These are phyloP conservation scores for Paratilapia polleni DNA, from an alignment of 2,113 vertebrate genomes.

Conservation along the genomic window DNA sequence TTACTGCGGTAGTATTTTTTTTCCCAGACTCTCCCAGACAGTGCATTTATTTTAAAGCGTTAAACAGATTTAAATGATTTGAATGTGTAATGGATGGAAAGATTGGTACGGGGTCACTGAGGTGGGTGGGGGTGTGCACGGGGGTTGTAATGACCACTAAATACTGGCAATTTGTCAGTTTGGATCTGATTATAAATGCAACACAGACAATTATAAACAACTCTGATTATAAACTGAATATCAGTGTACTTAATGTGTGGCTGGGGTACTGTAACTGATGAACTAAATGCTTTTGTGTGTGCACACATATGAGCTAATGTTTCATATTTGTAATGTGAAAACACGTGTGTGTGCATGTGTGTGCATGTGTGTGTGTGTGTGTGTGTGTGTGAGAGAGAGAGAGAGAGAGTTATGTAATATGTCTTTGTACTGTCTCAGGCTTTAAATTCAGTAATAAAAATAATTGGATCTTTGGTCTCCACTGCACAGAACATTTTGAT, in stretches of 20 bases:
- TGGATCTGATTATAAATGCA: neutral
- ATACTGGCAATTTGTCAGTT: neutral
- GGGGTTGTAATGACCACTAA: neutral
- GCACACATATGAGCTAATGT: neutral
- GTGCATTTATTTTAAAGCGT: no score
- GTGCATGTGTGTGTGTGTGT: neutral
- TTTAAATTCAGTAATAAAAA: conserved; percentile 55
- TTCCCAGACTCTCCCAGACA: no score
- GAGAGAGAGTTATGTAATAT: conserved; percentile 27
- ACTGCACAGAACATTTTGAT: conserved; percentile 11
- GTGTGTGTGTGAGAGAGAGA: neutral
- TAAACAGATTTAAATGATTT: no score
- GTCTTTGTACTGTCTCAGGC: conserved; percentile 30
- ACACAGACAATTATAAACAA: neutral
- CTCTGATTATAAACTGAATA: neutral
- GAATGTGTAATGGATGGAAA: no score
- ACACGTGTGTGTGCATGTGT: neutral
- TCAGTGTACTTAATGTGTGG: neutral
- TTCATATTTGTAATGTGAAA: neutral
- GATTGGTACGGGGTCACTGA: neutral
- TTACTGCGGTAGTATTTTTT: neutral
- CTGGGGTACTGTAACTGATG: neutral
- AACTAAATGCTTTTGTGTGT: neutral
- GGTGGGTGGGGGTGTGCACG: neutral
- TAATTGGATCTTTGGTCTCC: conserved; percentile 47